Conservation (phyloP, 2,888 invertebrate genomes). For the Drosophila tripunctata region DNA sequence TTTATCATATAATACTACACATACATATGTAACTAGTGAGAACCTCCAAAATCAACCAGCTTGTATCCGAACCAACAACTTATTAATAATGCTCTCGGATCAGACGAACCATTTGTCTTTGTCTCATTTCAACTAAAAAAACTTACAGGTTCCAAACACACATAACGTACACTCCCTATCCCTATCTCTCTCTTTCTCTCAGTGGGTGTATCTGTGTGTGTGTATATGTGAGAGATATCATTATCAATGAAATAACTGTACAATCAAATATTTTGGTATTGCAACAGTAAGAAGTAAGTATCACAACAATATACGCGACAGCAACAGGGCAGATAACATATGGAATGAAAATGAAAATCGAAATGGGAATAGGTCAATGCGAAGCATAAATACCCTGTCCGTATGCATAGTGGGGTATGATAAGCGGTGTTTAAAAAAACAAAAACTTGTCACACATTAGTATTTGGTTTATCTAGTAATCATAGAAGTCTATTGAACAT, state of each 20-base stretch:
- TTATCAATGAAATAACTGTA: slow-evolving; percentile 65
- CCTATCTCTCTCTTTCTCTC: not conserved
- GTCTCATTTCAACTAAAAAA: slow-evolving; percentile 11
- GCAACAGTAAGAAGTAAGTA: slow-evolving; percentile 47
- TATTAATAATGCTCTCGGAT: slow-evolving; percentile 20
- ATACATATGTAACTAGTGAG: not conserved
- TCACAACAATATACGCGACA: slow-evolving; percentile 25
- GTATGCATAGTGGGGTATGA: not conserved
- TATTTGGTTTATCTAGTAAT: too few species aligned
- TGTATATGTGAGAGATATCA: slow-evolving; percentile 54
- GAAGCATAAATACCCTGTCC: slow-evolving; percentile 18
- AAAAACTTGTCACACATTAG: too few species aligned
- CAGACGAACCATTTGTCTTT: slow-evolving; percentile 11
- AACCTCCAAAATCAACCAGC: slow-evolving; percentile 1
- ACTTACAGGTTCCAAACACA: slow-evolving; percentile 3
- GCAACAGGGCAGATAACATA: slow-evolving; percentile 34
- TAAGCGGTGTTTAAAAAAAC: too few species aligned
- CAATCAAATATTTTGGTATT: slow-evolving; percentile 61
- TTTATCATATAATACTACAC: not conserved
- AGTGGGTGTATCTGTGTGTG: not conserved
- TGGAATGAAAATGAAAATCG: not conserved
- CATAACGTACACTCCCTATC: not conserved
- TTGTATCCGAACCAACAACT: slow-evolving; percentile 3
- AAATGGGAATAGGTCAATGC: slow-evolving; percentile 8
- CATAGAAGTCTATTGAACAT: too few species aligned